Conservation (phyloP, 2,888 invertebrate species). For the Callyntrura guangdongensis region DNA sequence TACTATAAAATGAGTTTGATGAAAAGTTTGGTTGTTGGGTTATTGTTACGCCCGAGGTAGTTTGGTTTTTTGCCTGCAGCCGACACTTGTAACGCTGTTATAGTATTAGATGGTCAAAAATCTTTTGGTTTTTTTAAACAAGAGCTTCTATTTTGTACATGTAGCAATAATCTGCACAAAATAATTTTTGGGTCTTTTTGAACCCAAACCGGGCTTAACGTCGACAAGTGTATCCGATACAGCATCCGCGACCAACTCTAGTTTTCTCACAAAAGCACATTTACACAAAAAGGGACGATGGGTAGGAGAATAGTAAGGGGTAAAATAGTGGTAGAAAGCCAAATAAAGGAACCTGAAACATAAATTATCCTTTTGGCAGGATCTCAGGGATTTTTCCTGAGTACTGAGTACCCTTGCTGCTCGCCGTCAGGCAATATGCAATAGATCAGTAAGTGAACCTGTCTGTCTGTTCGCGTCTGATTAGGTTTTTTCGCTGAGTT, state of each 20-base stretch:
- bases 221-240: slow-evolving; percentile 49
- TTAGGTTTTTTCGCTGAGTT: not conserved
- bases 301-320: slow-evolving; percentile 16
- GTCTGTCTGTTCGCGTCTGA: not conserved
- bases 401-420: slow-evolving; percentile 29
- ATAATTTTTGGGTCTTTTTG: not conserved
- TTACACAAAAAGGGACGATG: not conserved
- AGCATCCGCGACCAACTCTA: not conserved
- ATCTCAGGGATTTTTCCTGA: not conserved
- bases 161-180: slow-evolving; percentile 17
- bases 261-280: not conserved
- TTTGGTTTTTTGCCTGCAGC: not conserved
- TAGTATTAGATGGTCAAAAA: slow-evolving; percentile 28
- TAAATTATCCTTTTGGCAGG: slow-evolving; percentile 65
- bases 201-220: not conserved
- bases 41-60: not conserved
- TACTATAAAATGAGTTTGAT: not conserved
- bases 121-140: slow-evolving; percentile 5
- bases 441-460: not conserved
- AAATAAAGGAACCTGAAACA: slow-evolving; percentile 64
- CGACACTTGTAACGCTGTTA: not conserved
- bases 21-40: slow-evolving; percentile 6
- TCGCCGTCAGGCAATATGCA: not conserved
- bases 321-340: slow-evolving; percentile 42
- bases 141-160: not conserved